Base-by-base conservation (phyloP, 2,113 vertebrate species). In the Malurus alboscapulatus region DNA sequence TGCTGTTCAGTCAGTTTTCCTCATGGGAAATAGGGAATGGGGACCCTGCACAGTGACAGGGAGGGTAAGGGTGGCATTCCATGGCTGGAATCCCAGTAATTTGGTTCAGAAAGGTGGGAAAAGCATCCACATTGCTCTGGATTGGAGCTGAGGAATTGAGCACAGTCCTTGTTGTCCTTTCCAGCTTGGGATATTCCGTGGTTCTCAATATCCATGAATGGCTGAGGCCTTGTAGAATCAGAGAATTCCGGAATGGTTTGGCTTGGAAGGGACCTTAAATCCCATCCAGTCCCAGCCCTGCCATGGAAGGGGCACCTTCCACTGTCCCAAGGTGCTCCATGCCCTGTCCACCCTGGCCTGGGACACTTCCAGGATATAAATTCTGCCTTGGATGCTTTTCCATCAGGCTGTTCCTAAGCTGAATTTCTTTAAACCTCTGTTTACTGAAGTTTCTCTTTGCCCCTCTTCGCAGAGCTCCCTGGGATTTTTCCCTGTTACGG, bases 91-190 rank as follows among this genome's bases (percentile, higher is more conserved):
- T 69, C 12, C 27, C 59, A n/a, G 30, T 18, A 4, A 47, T 61
- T 42, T 1, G 2, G 1, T 61, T 40, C 44, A 9, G 30, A 44
- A 63, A 63, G 14, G 5, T 26, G 68, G 21, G 0, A 44, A 36
- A 51, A 19, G 19, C 30, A 10, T 34, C 44, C 38, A 7, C 50
- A 20, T 7, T 9, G 27, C 18, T 25, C 38, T 38, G 45, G 27
- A 5, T 6, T 17, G 8, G 21, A 58, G 59, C 12, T 81, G 51
- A 51, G 68, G 32, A 40, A 14, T 1, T 29, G 16, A 38, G 25
- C 44, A 24, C 4, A 14, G 26, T n/a, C 44, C 42, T 25, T n/a
- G n/a, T 29, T n/a, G 16, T 14, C 13, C 19, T n/a, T 34, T 53
- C 45, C 76, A 44, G 1, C 38, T 20, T 14, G 2, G 53, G 22